Percentiles rank a stretch among this genome's conserved stretches.
These are phyloP conservation scores for Euphonia xanthogaster DNA, from an alignment of 2,797 vertebrate genomes.

Conservation along the genomic window DNA sequence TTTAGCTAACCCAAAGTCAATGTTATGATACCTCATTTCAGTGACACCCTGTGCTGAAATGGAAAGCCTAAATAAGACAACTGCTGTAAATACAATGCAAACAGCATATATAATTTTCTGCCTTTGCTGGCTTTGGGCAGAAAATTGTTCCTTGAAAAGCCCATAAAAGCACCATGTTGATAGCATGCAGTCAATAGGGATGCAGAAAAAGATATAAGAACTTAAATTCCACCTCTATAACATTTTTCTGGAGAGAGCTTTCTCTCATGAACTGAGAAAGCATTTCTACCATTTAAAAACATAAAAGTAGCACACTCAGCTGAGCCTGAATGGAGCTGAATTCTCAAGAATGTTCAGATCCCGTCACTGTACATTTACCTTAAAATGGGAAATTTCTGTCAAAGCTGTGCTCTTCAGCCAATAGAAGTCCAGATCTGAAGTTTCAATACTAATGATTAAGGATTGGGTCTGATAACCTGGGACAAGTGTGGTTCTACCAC, in stretches of 20 bases:
- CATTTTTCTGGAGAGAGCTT: background rate
- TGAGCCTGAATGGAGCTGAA: background rate
- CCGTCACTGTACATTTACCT: accelerated
- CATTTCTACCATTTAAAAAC: background rate
- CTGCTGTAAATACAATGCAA: background rate
- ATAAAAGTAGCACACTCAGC: background rate
- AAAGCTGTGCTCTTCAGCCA: background rate
- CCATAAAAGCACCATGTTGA: background rate
- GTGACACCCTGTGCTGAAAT: background rate
- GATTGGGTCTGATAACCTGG: background rate
- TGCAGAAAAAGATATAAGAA: background rate
- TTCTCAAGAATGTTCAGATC: background rate
- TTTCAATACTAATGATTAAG: background rate
- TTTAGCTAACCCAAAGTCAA: background rate
- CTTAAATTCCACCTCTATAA: background rate
- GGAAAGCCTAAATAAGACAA: background rate
- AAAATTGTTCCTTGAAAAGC: background rate
- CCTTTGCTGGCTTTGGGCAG: background rate
- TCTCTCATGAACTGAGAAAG: background rate
- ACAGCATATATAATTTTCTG: background rate
- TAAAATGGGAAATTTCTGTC: background rate
- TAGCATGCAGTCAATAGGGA: background rate
- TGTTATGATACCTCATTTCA: background rate
- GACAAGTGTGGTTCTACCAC: accelerated
- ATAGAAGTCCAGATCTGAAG: background rate